phyloP scores from a whole-genome alignment of 2,888 invertebrate species.

The Agrotis ipsilon region DNA sequence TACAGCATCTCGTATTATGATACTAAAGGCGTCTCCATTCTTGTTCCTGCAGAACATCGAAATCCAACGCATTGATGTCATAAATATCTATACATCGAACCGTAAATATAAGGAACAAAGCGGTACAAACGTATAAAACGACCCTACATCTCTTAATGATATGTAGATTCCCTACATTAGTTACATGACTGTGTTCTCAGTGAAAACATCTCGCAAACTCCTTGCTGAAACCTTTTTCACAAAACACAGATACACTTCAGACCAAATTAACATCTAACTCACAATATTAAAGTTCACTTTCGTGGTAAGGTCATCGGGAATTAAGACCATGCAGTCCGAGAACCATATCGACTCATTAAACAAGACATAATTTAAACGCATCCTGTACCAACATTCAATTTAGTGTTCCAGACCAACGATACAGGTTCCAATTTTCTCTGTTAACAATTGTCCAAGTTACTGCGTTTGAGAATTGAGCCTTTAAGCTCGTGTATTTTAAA shows the following conservation, averaged over 20 bases:
- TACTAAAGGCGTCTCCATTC: conserved; percentile 84
- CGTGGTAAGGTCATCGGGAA: conserved; percentile 15
- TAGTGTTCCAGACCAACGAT: conserved; percentile 66
- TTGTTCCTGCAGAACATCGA: conserved; percentile 75
- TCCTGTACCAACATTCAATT: conserved; percentile 69
- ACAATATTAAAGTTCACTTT: conserved; percentile 43
- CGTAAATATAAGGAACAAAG: conserved; percentile 90
- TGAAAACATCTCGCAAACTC: conserved; percentile 89
- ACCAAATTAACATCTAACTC: conserved; percentile 63
- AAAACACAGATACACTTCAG: conserved; percentile 59
- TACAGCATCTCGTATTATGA: conserved; percentile 67
- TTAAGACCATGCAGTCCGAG: conserved; percentile 65
- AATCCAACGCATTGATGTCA: conserved; percentile 81
- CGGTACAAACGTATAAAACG: conserved; percentile 89
- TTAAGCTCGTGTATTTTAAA: conserved; percentile 77
- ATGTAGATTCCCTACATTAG: conserved; percentile 91
- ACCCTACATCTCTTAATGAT: conserved; percentile 91
- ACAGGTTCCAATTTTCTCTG: conserved; percentile 72
- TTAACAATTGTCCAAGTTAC: conserved; percentile 63
- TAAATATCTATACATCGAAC: conserved; percentile 86
- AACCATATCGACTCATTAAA: conserved; percentile 88
- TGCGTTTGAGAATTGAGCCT: conserved; percentile 69
- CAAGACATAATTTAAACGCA: conserved; percentile 90
- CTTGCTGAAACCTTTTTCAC: conserved; percentile 42
- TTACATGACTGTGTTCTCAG: conserved; percentile 90